A percentile compares a stretch with the other conserved stretches of the same genome.
phyloP scores from a whole-genome alignment of 2,113 vertebrate genomes.

The Leucoraja erinaceus region DNA sequence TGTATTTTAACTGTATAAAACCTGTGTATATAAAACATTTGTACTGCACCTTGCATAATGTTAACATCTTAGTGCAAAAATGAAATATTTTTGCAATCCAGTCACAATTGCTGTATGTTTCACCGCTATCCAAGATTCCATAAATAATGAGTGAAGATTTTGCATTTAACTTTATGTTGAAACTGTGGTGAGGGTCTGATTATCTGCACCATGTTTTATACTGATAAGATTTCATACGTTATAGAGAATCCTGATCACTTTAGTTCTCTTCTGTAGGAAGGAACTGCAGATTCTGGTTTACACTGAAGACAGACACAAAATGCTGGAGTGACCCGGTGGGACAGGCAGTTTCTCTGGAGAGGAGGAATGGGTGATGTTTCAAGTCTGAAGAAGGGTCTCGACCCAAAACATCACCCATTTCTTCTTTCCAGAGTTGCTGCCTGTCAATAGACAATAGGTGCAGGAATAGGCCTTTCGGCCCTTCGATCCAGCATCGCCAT shows the following conservation, averaged over 20 bases:
- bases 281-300: too few relatives aligned
- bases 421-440: too few relatives aligned
- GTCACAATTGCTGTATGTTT: background rate
- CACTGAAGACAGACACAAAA: too few relatives aligned
- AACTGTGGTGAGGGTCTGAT: background rate
- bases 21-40: background rate
- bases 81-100: background rate
- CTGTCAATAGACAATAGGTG: too few relatives aligned
- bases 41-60: background rate
- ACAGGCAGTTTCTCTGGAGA: too few relatives aligned
- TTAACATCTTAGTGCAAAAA: background rate
- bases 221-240: background rate
- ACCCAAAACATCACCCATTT: too few relatives aligned
- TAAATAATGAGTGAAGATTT: background rate
- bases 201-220: background rate
- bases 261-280: background rate
- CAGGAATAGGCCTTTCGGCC: too few relatives aligned
- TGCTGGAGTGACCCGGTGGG: too few relatives aligned
- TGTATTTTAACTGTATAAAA: background rate
- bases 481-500: too few relatives aligned
- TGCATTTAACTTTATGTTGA: background rate
- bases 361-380: too few relatives aligned
- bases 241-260: background rate
- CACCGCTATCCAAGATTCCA: background rate
- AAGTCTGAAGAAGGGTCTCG: too few relatives aligned